Conservation (phyloP, 1,140 invertebrate species). For the Lucilia cuprina region DNA sequence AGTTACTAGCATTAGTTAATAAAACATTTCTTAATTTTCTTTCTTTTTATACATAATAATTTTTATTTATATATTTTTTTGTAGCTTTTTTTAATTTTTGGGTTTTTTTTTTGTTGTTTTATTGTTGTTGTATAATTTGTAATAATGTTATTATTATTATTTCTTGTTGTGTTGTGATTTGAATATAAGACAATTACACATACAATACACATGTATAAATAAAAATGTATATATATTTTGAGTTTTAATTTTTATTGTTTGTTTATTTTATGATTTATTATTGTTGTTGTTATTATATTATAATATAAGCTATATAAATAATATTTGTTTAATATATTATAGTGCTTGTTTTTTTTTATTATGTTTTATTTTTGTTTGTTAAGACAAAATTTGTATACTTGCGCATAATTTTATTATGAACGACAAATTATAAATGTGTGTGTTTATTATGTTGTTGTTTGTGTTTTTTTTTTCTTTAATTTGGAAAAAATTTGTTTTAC, state of each 20-base stretch:
- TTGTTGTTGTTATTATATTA: conserved; percentile 1
- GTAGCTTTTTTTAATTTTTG: not conserved
- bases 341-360: not conserved
- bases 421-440: conserved; percentile 21
- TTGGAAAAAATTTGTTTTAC: conserved; percentile 19
- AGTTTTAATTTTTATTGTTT: not conserved
- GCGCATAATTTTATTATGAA: conserved; percentile 30
- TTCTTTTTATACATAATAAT: conserved; percentile 24
- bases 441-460: too few relatives aligned
- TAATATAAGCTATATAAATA: not conserved
- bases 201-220: conserved; percentile 32
- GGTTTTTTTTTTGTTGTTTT: conserved; percentile 13
- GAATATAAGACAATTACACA: conserved; percentile 31
- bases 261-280: conserved; percentile 4
- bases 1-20: not conserved
- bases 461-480: not conserved
- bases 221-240: conserved; percentile 20
- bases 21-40: not conserved
- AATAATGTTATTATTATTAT: conserved; percentile 5
- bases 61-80: conserved; percentile 14
- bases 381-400: conserved; percentile 19
- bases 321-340: conserved; percentile 10
- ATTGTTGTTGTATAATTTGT: conserved; percentile 31
- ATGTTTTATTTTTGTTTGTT: conserved; percentile 15
- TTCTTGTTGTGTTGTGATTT: not conserved